A percentile compares a stretch with the other conserved stretches of the same genome.
phyloP scores from a whole-genome alignment of 2,888 invertebrate genomes.

The Rhamphomyia laevipes region DNA sequence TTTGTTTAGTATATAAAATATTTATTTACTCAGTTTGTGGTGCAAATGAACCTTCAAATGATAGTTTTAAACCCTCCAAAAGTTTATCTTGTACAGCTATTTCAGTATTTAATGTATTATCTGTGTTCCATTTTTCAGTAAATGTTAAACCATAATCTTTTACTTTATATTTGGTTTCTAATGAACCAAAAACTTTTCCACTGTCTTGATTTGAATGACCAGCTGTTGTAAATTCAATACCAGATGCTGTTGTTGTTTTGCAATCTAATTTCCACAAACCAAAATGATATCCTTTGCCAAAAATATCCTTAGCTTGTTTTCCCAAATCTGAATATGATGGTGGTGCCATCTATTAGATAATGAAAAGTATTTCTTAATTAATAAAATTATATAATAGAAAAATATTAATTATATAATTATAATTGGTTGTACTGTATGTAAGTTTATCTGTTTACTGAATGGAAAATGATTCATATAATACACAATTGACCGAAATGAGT shows the following conservation, averaged over 20 bases:
- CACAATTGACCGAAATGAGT: too few relatives aligned
- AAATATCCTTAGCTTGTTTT: conserved; percentile 86
- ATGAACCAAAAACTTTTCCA: conserved; percentile 73
- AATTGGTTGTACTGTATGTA: too few relatives aligned
- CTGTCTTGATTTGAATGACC: conserved; percentile 82
- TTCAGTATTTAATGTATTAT: conserved; percentile 83
- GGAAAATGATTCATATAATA: too few relatives aligned
- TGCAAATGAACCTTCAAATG: conserved; percentile 79
- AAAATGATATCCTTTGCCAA: conserved; percentile 89
- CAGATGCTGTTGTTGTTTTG: conserved; percentile 80
- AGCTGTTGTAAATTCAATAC: conserved; percentile 83
- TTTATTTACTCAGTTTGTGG: conserved; percentile 65
- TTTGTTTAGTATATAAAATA: not conserved
- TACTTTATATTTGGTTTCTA: conserved; percentile 85
- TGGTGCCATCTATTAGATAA: conserved; percentile 56
- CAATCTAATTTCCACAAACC: conserved; percentile 88
- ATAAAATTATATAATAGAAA: too few relatives aligned
- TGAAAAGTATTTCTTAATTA: too few relatives aligned
- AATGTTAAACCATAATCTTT: conserved; percentile 81
- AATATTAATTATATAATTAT: too few relatives aligned
- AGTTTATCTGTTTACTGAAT: too few relatives aligned
- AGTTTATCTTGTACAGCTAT: conserved; percentile 78
- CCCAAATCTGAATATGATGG: conserved; percentile 90
- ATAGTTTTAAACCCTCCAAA: conserved; percentile 75
- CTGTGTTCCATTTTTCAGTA: conserved; percentile 96